Evolutionary conservation across 2,888 invertebrate species (phyloP).

Genomic region (Mamestra brassicae): DNA sequence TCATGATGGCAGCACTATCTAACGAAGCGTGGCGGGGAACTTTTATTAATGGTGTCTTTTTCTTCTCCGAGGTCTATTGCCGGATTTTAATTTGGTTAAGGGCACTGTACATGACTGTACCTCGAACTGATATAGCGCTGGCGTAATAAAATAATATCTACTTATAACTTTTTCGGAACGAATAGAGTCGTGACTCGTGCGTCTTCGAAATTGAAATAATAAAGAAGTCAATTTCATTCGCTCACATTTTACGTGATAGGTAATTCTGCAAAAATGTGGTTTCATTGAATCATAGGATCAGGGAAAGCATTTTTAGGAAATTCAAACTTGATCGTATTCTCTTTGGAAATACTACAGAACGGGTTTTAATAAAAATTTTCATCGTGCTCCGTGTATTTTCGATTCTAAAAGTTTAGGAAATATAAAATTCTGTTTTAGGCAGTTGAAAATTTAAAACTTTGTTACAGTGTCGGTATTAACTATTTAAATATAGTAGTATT

Average conservation of each 20-base stretch:
- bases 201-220: slow-evolving; percentile 49
- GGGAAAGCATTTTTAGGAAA: slow-evolving; percentile 16
- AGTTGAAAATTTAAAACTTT: neutral
- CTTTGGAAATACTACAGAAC: slow-evolving; percentile 23
- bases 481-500: too few relatives aligned
- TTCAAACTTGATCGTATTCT: slow-evolving; percentile 27
- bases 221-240: slow-evolving; percentile 49
- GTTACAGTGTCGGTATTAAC: neutral
- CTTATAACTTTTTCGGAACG: slow-evolving; percentile 42
- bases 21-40: slow-evolving; percentile 46
- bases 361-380: slow-evolving; percentile 36
- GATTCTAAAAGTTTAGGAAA: slow-evolving; percentile 23
- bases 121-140: slow-evolving; percentile 6
- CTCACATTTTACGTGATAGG: slow-evolving; percentile 46
- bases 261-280: slow-evolving; percentile 46
- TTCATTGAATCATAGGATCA: slow-evolving; percentile 40
- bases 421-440: slow-evolving; percentile 18
- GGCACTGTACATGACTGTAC: slow-evolving; percentile 26
- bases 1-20: slow-evolving; percentile 53
- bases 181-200: slow-evolving; percentile 40
- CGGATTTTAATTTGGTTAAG: slow-evolving; percentile 38
- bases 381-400: slow-evolving; percentile 18
- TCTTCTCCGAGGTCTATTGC: slow-evolving; percentile 31
- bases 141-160: slow-evolving; percentile 44
- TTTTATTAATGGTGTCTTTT: slow-evolving; percentile 53